Conservation (phyloP, 2,888 invertebrate species). For the Nomada ferruginata region DNA sequence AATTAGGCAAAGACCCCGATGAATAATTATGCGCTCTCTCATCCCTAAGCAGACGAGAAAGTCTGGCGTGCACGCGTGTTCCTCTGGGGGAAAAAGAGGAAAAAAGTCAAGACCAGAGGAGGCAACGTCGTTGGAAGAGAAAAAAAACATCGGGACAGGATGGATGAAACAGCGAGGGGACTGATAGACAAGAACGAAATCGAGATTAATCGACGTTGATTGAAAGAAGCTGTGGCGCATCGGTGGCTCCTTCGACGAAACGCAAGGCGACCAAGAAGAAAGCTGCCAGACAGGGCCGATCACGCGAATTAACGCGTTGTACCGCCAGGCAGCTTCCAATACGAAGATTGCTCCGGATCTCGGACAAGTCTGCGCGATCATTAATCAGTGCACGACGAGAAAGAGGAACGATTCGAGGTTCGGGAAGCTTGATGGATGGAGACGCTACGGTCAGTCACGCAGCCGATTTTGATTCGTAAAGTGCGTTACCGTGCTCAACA, state of each 20-base stretch:
- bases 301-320: constrained; percentile 66
- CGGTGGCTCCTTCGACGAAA: constrained; percentile 30
- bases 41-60: constrained; percentile 38
- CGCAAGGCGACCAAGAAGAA: constrained; percentile 23
- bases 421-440: constrained; percentile 66
- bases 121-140: constrained; percentile 5
- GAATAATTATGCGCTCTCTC: constrained; percentile 69
- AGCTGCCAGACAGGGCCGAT: constrained; percentile 49
- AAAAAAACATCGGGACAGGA: background rate
- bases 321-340: constrained; percentile 37
- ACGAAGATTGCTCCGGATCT: constrained; percentile 39
- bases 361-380: constrained; percentile 48
- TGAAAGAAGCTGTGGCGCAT: constrained; percentile 67
- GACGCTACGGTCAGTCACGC: constrained; percentile 59
- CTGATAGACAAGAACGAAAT: constrained; percentile 65
- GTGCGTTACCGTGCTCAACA: constrained; percentile 69
- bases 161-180: constrained; percentile 9
- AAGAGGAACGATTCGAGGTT: constrained; percentile 40
- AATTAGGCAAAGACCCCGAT: constrained; percentile 73
- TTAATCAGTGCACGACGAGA: constrained; percentile 65
- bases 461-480: constrained; percentile 63
- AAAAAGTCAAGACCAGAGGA: background rate
- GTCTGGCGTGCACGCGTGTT: constrained; percentile 53
- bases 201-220: constrained; percentile 78
- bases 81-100: constrained; percentile 22